Evolutionary conservation across 2,113 vertebrate genomes (phyloP).

Genomic region (Psammodynastes pulverulentus): DNA sequence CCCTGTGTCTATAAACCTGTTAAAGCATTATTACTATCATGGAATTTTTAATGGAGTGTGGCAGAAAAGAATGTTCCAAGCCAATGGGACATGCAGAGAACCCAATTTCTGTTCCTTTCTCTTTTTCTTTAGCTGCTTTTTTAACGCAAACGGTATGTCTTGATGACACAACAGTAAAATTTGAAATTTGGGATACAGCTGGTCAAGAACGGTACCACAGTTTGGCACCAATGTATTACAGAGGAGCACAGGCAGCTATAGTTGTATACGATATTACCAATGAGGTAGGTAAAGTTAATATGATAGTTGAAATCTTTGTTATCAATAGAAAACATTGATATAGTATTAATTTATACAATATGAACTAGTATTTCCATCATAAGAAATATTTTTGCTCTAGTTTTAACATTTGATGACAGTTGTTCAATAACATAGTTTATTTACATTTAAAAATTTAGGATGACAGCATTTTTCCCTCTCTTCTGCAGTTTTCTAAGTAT

Average conservation of each 20-base stretch:
- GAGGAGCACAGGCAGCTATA: slow-evolving; percentile 97
- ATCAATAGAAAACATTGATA: neutral
- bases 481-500: neutral
- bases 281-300: slow-evolving; percentile 76
- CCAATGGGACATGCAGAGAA: neutral
- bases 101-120: slow-evolving; percentile 26
- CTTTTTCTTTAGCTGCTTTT: slow-evolving; percentile 87
- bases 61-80: neutral
- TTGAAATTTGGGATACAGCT: slow-evolving; percentile 99
- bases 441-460: neutral
- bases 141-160: slow-evolving; percentile 98
- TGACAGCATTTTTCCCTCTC: neutral
- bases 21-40: neutral
- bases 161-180: slow-evolving; percentile 98
- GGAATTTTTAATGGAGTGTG: neutral
- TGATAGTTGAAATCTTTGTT: neutral
- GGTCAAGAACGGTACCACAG: slow-evolving; percentile 99
- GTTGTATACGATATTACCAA: slow-evolving; percentile 99
- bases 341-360: neutral
- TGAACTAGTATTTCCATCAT: neutral
- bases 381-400: neutral
- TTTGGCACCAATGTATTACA: slow-evolving; percentile 99
- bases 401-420: neutral
- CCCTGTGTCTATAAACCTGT: neutral
- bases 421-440: neutral